Conservation (phyloP, 2,888 invertebrate species). For the Anagyrus pseudococci region DNA sequence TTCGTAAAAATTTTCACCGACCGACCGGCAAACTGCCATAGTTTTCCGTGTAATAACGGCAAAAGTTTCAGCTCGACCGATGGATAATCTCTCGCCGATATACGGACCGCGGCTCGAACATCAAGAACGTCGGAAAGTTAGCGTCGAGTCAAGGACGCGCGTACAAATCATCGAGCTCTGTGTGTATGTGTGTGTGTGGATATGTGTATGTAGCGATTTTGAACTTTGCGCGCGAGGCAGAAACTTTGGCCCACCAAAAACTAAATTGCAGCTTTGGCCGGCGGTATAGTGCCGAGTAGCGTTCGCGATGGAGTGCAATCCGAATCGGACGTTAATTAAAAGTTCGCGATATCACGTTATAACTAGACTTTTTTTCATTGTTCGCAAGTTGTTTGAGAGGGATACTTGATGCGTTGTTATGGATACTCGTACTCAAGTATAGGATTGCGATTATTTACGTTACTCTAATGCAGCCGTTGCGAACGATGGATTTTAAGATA, state of each 20-base stretch:
- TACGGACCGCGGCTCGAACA: neutral
- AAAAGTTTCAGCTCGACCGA: neutral
- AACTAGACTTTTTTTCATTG: too few relatives aligned
- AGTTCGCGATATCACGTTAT: neutral
- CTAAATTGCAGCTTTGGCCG: slow-evolving; percentile 29
- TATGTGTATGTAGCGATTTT: too few relatives aligned
- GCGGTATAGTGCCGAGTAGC: slow-evolving; percentile 25
- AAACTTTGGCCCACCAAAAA: slow-evolving; percentile 30
- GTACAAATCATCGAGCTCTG: slow-evolving; percentile 12
- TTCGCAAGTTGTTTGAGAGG: too few relatives aligned
- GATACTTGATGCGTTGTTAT: too few relatives aligned
- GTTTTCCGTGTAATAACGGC: neutral
- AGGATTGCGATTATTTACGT: too few relatives aligned
- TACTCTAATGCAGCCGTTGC: too few relatives aligned
- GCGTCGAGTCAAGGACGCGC: slow-evolving; percentile 17
- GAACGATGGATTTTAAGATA: too few relatives aligned
- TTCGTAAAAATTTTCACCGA: too few relatives aligned
- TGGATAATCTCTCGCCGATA: neutral
- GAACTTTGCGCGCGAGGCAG: slow-evolving; percentile 36
- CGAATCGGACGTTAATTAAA: slow-evolving; percentile 25
- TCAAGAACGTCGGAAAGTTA: slow-evolving; percentile 24
- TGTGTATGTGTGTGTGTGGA: too few relatives aligned
- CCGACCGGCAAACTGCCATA: too few relatives aligned
- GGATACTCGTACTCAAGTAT: too few relatives aligned
- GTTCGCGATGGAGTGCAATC: slow-evolving; percentile 1